Percentiles rank a stretch among this genome's conserved stretches.
Evolutionary conservation across 1,140 invertebrate genomes (phyloP).

Genomic region (Notospermus geniculatus): DNA sequence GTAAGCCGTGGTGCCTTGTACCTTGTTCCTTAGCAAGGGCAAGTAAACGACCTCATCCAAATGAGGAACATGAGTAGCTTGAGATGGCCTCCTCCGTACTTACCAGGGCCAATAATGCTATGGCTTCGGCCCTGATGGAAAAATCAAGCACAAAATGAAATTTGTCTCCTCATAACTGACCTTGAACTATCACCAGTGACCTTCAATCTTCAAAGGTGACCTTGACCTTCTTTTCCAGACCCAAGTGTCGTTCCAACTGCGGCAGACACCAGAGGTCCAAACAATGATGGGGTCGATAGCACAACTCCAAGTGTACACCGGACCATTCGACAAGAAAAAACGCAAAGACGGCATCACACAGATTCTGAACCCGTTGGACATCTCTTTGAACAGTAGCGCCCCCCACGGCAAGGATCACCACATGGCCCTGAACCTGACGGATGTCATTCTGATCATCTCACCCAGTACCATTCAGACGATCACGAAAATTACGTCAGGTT

Average conservation of each 20-base stretch:
- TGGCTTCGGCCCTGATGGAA: no score
- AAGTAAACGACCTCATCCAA: no score
- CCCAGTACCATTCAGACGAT: slow-evolving; percentile 81
- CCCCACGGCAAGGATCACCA: slow-evolving; percentile 66
- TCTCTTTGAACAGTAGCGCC: slow-evolving; percentile 71
- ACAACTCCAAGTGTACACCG: slow-evolving; percentile 74
- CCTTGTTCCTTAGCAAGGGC: no score
- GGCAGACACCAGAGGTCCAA: slow-evolving; percentile 40
- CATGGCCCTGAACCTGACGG: slow-evolving; percentile 70
- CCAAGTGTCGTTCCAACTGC: slow-evolving; percentile 49
- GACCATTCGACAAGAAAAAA: slow-evolving; percentile 67
- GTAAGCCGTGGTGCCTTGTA: no score
- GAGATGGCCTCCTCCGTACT: no score
- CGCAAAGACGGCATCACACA: slow-evolving; percentile 62
- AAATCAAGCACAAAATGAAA: no score
- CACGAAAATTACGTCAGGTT: slow-evolving; percentile 70
- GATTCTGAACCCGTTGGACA: slow-evolving; percentile 73
- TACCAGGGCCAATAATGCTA: no score
- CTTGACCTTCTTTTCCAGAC: slow-evolving; percentile 49
- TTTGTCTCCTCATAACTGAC: no score
- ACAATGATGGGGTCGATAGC: slow-evolving; percentile 64
- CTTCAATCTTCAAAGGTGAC: no score
- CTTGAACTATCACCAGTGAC: no score
- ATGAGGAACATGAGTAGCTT: no score
- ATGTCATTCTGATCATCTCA: slow-evolving; percentile 82